Percentiles rank a stretch among this genome's conserved stretches.
Conservation (phyloP, 2,888 invertebrate species). For the Helleia helle region DNA sequence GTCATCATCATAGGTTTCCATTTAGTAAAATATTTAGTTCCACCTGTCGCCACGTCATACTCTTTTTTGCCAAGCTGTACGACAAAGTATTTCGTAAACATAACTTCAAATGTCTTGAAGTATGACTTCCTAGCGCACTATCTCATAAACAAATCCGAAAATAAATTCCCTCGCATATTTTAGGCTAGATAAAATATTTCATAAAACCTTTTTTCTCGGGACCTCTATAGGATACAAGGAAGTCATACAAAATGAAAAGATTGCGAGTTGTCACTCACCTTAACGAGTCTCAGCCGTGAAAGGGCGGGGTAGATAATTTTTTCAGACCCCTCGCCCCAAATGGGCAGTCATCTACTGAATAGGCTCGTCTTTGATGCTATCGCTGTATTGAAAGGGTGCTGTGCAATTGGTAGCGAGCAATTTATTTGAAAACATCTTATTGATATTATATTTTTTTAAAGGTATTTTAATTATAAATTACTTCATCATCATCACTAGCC, state of each 20-base stretch:
- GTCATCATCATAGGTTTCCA: no score
- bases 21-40: no score
- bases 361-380: constrained; percentile 10
- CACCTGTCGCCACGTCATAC: no score
- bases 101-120: no score
- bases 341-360: constrained; percentile 12
- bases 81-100: no score
- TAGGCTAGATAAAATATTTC: constrained; percentile 7
- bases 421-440: no score
- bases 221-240: constrained; percentile 6
- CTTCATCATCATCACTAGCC: no score
- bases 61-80: no score
- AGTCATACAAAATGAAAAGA: constrained; percentile 7
- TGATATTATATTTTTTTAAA: no score
- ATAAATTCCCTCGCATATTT: constrained; percentile 4
- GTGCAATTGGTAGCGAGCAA: background rate
- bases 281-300: constrained; percentile 13
- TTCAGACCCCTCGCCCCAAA: constrained; percentile 10
- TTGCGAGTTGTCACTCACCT: constrained; percentile 10
- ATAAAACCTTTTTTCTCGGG: background rate
- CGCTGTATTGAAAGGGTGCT: background rate
- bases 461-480: no score
- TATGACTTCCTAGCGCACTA: no score
- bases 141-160: background rate
- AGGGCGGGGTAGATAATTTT: constrained; percentile 7